These are phyloP conservation scores for Coreoperca whiteheadi DNA, from an alignment of 2,113 vertebrate genomes.

Conservation along the genomic window DNA sequence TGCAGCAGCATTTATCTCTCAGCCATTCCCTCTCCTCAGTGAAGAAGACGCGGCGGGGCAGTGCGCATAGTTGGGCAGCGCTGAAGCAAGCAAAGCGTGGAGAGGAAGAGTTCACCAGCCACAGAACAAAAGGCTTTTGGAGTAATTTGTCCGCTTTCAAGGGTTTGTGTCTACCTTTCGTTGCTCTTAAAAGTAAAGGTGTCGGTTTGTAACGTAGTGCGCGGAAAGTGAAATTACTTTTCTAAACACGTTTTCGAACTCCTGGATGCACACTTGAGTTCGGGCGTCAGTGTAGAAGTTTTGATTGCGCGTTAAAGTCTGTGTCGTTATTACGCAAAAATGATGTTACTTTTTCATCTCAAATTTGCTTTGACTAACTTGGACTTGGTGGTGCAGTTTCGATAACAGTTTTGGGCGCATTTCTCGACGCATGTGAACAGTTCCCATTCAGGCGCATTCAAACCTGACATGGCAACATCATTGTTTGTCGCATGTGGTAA, in stretches of 20 bases:
- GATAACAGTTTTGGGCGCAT: background rate
- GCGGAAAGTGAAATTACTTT: background rate
- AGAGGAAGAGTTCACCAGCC: conserved; percentile 18
- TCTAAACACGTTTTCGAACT: background rate
- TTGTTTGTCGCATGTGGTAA: conserved; percentile 20
- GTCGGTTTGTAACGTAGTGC: fast-evolving
- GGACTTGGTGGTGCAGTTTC: background rate
- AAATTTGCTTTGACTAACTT: background rate
- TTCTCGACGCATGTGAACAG: background rate
- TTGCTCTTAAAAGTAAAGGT: background rate
- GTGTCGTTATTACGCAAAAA: background rate
- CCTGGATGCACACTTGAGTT: background rate
- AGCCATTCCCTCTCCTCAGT: background rate
- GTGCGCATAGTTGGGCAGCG: conserved; percentile 46
- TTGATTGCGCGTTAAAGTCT: background rate
- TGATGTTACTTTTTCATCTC: fast-evolving
- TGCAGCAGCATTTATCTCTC: background rate
- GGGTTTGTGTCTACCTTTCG: conserved; percentile 43
- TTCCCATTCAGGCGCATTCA: background rate
- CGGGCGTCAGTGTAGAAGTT: background rate
- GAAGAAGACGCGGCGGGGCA: conserved; percentile 37
- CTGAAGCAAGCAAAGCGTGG: conserved; percentile 18
- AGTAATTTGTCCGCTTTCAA: background rate
- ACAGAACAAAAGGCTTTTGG: background rate
- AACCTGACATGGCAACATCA: background rate